Percentiles rank a stretch among this genome's conserved stretches.
These are phyloP conservation scores for Cylloceria caligata DNA, from an alignment of 2,888 invertebrate genomes.

Conservation along the genomic window DNA sequence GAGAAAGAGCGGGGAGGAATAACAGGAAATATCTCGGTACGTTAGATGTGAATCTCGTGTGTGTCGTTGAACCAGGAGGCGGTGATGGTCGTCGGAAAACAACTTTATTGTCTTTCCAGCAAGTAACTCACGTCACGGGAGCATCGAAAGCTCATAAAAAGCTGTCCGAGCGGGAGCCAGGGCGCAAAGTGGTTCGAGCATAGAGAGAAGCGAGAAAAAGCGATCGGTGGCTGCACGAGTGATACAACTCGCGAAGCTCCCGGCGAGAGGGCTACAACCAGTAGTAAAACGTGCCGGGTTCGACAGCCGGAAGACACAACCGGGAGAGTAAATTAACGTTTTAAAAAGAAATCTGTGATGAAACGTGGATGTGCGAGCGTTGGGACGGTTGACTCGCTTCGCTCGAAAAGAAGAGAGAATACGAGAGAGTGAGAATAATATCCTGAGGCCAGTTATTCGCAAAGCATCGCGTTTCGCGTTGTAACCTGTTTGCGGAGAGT, in stretches of 20 bases:
- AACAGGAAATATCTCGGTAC: background rate
- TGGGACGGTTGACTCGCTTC: too few relatives aligned
- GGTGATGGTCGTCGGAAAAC: background rate
- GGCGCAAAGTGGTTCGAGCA: too few relatives aligned
- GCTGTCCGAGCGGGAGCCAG: background rate
- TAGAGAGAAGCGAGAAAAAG: slow-evolving; percentile 6
- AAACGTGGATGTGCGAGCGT: too few relatives aligned
- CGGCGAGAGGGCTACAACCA: background rate
- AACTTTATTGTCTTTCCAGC: background rate
- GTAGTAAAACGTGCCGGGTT: slow-evolving; percentile 30
- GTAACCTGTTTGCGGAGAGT: too few relatives aligned
- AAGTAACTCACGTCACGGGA: background rate
- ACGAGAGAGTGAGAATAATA: too few relatives aligned
- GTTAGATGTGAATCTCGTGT: slow-evolving; percentile 5
- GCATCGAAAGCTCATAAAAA: background rate
- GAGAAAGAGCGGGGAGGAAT: slow-evolving; percentile 6
- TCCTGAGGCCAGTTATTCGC: too few relatives aligned
- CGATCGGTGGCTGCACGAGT: slow-evolving; percentile 19
- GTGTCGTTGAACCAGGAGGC: slow-evolving; percentile 6
- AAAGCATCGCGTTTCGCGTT: too few relatives aligned
- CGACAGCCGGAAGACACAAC: too few relatives aligned
- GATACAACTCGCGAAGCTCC: slow-evolving; percentile 24
- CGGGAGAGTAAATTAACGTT: too few relatives aligned
- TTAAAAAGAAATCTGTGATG: too few relatives aligned
- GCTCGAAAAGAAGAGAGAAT: too few relatives aligned